These are phyloP conservation scores for Gymnocypris eckloni DNA, from an alignment of 2,797 vertebrate species.

Conservation along the genomic window DNA sequence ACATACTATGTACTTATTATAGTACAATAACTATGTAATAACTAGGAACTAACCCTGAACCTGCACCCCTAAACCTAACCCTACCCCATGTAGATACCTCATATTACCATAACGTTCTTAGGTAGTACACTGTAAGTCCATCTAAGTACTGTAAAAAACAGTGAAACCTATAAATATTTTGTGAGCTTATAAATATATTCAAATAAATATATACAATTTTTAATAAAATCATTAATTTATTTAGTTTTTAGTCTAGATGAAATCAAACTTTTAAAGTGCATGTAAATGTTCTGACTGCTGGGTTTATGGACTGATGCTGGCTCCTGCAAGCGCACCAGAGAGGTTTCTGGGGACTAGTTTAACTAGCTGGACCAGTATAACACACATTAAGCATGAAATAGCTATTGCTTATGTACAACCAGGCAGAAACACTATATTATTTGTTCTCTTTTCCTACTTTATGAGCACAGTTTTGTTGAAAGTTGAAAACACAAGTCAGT, in stretches of 20 bases:
- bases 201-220: background rate
- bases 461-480: background rate
- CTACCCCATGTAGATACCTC: background rate
- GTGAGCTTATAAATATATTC: background rate
- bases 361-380: background rate
- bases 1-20: background rate
- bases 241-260: background rate
- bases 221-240: background rate
- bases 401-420: background rate
- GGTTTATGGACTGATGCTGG: background rate
- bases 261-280: background rate
- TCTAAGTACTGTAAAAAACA: no score
- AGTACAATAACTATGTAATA: background rate
- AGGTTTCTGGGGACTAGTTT: conserved; percentile 8
- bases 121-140: no score
- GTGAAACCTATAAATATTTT: no score
- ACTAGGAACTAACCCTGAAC: background rate
- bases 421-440: background rate
- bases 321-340: background rate
- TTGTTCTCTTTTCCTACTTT: background rate
- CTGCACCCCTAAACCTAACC: background rate
- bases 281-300: background rate
- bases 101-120: background rate
- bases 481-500: conserved; percentile 7
- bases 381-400: background rate